These are phyloP conservation scores for Rhipidura dahli DNA, from an alignment of 2,113 vertebrate species.

Conservation along the genomic window DNA sequence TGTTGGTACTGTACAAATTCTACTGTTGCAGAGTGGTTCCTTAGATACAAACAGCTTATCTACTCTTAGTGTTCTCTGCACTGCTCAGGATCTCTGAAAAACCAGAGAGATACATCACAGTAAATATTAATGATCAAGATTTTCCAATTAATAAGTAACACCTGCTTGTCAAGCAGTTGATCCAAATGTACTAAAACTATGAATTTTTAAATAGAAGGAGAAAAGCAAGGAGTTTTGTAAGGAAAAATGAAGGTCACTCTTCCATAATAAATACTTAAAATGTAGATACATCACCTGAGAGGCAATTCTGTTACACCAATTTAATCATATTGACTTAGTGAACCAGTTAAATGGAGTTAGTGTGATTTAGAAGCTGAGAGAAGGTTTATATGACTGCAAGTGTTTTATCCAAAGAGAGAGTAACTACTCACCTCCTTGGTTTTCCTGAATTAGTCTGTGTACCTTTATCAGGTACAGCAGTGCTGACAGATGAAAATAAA, in stretches of 20 bases:
- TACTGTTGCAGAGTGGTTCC: slow-evolving; percentile 36
- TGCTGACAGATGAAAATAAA: background rate
- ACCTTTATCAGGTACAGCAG: background rate
- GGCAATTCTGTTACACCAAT: background rate
- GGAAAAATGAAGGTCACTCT: background rate
- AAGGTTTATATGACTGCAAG: background rate
- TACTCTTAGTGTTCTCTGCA: slow-evolving; percentile 41
- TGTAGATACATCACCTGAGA: background rate
- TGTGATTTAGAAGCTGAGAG: background rate
- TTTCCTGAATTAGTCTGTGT: background rate
- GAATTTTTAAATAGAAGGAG: background rate
- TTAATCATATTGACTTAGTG: background rate
- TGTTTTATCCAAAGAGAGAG: background rate
- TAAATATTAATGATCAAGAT: slow-evolving; percentile 48
- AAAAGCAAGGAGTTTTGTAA: slow-evolving; percentile 41
- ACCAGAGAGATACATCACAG: slow-evolving; percentile 23
- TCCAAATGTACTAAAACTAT: slow-evolving; percentile 27
- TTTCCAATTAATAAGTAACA: slow-evolving; percentile 62
- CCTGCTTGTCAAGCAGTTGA: slow-evolving; percentile 36
- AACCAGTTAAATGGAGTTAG: background rate
- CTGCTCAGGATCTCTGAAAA: slow-evolving; percentile 18
- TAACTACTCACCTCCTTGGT: background rate
- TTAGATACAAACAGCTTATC: slow-evolving; percentile 34
- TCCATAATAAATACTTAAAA: background rate
- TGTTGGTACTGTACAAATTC: slow-evolving; percentile 32